phyloP scores from a whole-genome alignment of 2,888 invertebrate genomes.

The Palloptera scutellata region DNA sequence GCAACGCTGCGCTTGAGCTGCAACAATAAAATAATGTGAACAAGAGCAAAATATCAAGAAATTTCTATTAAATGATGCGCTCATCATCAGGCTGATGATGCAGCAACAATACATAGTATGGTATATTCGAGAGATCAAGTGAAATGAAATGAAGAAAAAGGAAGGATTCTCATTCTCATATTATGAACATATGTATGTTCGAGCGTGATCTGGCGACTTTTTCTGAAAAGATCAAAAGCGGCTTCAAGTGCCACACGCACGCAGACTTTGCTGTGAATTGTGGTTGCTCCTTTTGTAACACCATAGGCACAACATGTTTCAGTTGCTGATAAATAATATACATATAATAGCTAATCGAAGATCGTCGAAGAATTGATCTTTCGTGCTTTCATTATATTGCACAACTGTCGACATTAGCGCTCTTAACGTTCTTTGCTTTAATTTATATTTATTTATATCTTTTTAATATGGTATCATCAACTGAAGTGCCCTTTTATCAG shows the following conservation, averaged over 20 bases:
- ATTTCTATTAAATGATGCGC: constrained; percentile 19
- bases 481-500: constrained; percentile 1
- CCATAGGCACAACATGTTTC: too few relatives aligned
- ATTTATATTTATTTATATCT: too few relatives aligned
- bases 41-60: constrained; percentile 8
- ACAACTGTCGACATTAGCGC: too few relatives aligned
- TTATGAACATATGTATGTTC: background rate
- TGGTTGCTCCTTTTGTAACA: background rate
- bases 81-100: too few relatives aligned
- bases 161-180: background rate
- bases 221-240: background rate
- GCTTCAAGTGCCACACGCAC: background rate
- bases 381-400: too few relatives aligned
- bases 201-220: background rate
- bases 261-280: background rate
- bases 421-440: too few relatives aligned
- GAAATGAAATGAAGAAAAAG: background rate
- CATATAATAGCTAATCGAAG: too few relatives aligned
- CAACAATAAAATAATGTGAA: too few relatives aligned
- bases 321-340: too few relatives aligned
- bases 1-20: constrained; percentile 26
- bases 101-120: too few relatives aligned
- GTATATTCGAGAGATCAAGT: background rate
- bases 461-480: background rate
- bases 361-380: too few relatives aligned